phyloP scores from a whole-genome alignment of 2,113 vertebrate genomes.

The Scortum barcoo region DNA sequence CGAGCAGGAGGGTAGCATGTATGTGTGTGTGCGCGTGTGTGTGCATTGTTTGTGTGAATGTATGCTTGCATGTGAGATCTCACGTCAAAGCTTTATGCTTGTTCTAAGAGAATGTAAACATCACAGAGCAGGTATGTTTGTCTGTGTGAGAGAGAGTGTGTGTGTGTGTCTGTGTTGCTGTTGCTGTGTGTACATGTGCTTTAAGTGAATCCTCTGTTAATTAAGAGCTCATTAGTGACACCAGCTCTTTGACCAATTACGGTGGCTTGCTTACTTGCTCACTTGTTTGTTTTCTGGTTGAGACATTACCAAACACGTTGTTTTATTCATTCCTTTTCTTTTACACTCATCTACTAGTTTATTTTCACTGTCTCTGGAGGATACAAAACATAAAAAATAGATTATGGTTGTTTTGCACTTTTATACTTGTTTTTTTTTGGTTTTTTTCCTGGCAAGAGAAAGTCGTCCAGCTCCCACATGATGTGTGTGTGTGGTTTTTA shows the following conservation, averaged over 20 bases:
- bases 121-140: conserved; percentile 52
- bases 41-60: neutral
- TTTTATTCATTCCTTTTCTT: conserved; percentile 66
- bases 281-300: conserved; percentile 70
- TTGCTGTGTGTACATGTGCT: conserved; percentile 41
- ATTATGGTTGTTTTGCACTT: conserved; percentile 64
- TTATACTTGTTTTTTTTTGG: conserved; percentile 37
- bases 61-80: conserved; percentile 42
- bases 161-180: neutral
- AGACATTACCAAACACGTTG: conserved; percentile 62
- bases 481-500: conserved; percentile 56
- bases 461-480: conserved; percentile 54
- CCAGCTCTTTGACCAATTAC: conserved; percentile 76
- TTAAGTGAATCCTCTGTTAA: conserved; percentile 73
- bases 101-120: conserved; percentile 67
- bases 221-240: conserved; percentile 79
- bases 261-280: conserved; percentile 51
- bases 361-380: conserved; percentile 55
- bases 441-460: conserved; percentile 49
- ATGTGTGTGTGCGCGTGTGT: conserved; percentile 10
- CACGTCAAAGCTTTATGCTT: conserved; percentile 56
- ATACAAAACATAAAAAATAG: conserved; percentile 66
- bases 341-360: conserved; percentile 35
- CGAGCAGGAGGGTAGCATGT: conserved; percentile 45
- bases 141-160: conserved; percentile 5